Evolutionary conservation across 2,113 vertebrate species (phyloP).

Genomic region (Psammodynastes pulverulentus): DNA sequence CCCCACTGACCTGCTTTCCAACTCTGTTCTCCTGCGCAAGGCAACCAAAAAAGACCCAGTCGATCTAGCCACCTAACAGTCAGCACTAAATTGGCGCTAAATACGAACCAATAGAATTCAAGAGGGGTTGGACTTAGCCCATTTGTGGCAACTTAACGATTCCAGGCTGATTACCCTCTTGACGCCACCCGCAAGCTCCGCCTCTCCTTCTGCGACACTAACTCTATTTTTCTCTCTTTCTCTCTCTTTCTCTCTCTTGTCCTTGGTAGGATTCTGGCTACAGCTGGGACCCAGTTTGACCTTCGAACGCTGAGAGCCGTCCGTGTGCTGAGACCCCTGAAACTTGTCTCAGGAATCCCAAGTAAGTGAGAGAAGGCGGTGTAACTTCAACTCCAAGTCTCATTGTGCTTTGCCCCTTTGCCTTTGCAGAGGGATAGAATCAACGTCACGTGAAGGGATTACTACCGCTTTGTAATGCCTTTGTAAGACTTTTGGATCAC

Average conservation of each 20-base stretch:
- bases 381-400: background rate
- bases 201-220: background rate
- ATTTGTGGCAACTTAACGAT: background rate
- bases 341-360: conserved; percentile 94
- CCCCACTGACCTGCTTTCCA: too few relatives aligned
- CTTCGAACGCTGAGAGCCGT: conserved; percentile 90
- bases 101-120: background rate
- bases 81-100: background rate
- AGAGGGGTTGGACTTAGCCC: background rate
- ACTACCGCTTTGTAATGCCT: too few relatives aligned
- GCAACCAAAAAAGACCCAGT: too few relatives aligned
- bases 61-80: background rate
- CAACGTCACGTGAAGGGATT: background rate
- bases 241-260: too few relatives aligned
- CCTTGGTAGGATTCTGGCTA: conserved; percentile 85
- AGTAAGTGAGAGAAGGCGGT: conserved; percentile 75
- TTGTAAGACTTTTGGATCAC: too few relatives aligned
- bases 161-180: background rate
- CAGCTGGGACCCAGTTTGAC: conserved; percentile 90
- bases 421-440: too few relatives aligned
- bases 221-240: too few relatives aligned
- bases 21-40: too few relatives aligned
- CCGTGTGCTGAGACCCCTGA: conserved; percentile 89
- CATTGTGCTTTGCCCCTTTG: background rate
- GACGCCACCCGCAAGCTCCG: background rate